A percentile compares a stretch with the other conserved stretches of the same genome.
Evolutionary conservation across 2,797 vertebrate species (phyloP).

Genomic region (Micromesistius poutassou): DNA sequence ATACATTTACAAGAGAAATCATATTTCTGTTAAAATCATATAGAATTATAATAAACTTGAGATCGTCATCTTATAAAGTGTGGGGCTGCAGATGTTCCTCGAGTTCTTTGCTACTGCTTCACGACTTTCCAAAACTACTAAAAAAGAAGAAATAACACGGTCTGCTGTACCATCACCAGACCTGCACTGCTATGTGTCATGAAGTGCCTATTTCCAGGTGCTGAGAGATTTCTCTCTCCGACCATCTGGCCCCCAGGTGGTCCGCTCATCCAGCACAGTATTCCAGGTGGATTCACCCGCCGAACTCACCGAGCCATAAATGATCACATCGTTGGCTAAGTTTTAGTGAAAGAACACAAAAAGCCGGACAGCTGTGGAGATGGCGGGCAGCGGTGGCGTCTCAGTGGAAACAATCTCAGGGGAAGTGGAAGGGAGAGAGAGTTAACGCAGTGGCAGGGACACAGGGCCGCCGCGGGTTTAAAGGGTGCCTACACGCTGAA

Average conservation of each 20-base stretch:
- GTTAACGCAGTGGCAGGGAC: not conserved
- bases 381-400: slow-evolving; percentile 2
- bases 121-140: not conserved
- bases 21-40: too few species aligned
- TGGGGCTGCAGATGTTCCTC: not conserved
- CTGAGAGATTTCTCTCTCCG: not conserved
- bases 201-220: slow-evolving; percentile 1
- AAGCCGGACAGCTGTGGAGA: slow-evolving; percentile 14
- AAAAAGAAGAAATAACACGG: not conserved
- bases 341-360: slow-evolving; percentile 3
- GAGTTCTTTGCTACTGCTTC: not conserved
- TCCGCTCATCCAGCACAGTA: not conserved
- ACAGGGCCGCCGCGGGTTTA: not conserved
- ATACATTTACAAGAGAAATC: too few species aligned
- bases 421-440: not conserved
- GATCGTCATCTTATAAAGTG: not conserved
- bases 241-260: slow-evolving; percentile 40
- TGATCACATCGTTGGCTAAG: slow-evolving; percentile 8
- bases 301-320: slow-evolving; percentile 9
- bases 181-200: slow-evolving; percentile 4
- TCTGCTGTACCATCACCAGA: slow-evolving; percentile 9
- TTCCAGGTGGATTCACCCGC: slow-evolving; percentile 20
- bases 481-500: not conserved
- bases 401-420: not conserved
- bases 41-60: not conserved